Percentiles rank a stretch among this genome's conserved stretches.
Evolutionary conservation across 1,140 invertebrate species (phyloP).

Genomic region (Platorchestia sp.): DNA sequence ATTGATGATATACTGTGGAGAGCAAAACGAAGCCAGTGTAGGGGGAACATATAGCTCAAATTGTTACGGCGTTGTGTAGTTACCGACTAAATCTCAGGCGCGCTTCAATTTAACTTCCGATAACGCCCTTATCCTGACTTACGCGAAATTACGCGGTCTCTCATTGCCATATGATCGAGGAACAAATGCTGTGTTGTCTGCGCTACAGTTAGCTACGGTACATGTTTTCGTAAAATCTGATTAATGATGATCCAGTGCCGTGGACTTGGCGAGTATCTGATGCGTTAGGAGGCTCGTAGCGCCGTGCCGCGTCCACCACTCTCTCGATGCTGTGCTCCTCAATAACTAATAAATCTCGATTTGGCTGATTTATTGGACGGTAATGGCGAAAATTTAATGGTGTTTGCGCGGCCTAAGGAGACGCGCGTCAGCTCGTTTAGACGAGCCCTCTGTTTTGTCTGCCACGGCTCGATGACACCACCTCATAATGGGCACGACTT

Average conservation of each 20-base stretch:
- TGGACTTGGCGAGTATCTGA: not conserved
- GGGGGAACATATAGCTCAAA: too few relatives aligned
- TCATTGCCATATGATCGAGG: not conserved
- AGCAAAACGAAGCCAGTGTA: not conserved
- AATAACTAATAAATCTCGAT: constrained; percentile 52
- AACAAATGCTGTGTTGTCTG: not conserved
- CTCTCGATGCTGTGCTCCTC: not conserved
- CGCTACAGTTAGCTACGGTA: not conserved
- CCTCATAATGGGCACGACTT: not conserved
- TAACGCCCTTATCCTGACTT: not conserved
- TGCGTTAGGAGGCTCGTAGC: not conserved
- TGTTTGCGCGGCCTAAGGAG: constrained; percentile 48
- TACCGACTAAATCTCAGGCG: not conserved
- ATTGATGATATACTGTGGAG: too few relatives aligned
- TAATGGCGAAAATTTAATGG: constrained; percentile 53
- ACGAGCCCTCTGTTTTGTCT: not conserved
- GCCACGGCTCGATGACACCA: not conserved
- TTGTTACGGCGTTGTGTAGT: not conserved
- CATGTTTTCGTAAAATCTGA: not conserved
- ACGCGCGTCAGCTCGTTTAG: not conserved
- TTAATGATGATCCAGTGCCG: not conserved
- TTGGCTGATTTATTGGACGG: constrained; percentile 51
- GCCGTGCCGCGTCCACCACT: not conserved
- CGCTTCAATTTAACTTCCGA: not conserved
- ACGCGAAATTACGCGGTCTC: not conserved